Evolutionary conservation across 37 sponge, comb jelly and placozoan genomes (phyloP).

Genomic region (Cliona cf. orientalis): DNA sequence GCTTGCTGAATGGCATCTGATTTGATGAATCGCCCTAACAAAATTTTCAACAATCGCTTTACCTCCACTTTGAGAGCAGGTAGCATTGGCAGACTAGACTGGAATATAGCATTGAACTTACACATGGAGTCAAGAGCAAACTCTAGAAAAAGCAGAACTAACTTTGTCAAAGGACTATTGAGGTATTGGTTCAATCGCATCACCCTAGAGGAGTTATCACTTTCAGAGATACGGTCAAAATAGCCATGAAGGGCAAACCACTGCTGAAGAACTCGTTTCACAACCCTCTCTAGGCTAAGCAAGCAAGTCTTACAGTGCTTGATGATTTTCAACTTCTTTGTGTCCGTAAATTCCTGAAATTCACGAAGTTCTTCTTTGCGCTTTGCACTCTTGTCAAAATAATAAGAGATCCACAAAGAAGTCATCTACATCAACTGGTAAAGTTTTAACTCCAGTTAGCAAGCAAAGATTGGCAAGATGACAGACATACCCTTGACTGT

Average conservation of each 20-base stretch:
- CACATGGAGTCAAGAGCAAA: slow-evolving; percentile 34
- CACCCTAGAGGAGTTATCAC: slow-evolving; percentile 33
- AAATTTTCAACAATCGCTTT: slow-evolving; percentile 1
- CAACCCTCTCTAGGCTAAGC: slow-evolving; percentile 1
- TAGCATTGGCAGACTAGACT: slow-evolving; percentile 30
- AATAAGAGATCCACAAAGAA: slow-evolving; percentile 20
- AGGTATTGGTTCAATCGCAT: slow-evolving; percentile 21
- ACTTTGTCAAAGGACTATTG: slow-evolving; percentile 12
- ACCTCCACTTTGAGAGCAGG: slow-evolving; percentile 34
- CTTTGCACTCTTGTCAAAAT: slow-evolving; percentile 3
- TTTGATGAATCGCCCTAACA: slow-evolving; percentile 27
- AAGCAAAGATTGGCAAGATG: neutral
- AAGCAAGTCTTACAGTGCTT: slow-evolving; percentile 1
- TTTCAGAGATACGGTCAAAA: slow-evolving; percentile 26
- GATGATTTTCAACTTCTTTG: neutral
- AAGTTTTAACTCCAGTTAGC: neutral
- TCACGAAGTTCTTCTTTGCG: slow-evolving; percentile 4
- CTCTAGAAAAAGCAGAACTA: slow-evolving; percentile 10
- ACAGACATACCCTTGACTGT: slow-evolving; percentile 1
- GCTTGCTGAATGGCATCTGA: slow-evolving; percentile 9
- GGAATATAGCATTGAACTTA: slow-evolving; percentile 45
- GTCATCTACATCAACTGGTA: slow-evolving; percentile 12
- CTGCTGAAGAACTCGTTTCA: slow-evolving; percentile 41
- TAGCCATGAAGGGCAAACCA: slow-evolving; percentile 41
- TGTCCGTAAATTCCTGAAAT: slow-evolving; percentile 1